Base-by-base conservation (phyloP, 2,113 vertebrate genomes). In the Lucifuga dentata region DNA sequence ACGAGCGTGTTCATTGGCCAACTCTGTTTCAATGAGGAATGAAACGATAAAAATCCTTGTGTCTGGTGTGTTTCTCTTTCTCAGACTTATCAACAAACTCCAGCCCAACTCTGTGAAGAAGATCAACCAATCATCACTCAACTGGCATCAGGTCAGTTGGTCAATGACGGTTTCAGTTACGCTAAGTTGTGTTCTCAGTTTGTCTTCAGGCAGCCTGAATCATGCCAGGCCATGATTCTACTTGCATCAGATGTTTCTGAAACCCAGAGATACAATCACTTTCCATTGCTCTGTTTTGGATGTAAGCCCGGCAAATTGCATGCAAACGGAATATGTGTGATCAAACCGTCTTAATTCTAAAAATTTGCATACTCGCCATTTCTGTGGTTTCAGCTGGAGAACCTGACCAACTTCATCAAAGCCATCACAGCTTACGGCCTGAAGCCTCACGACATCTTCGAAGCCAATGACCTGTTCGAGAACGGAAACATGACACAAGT, bases 401-500 rank as follows among this genome's bases (percentile, higher is more conserved):
- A 98, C 81, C 92, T 98, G 78, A 95, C 95, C 26, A 96, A 95
- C 90, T 98, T 98, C 91, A 96, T 94, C 90, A 95, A 94, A 85
- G 94, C 94, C 71, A 94, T 93, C 91, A 93, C 88, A n/a, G 69
- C 16, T 9, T 98, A 95, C 0, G 96, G 96, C 57, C 92, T 98
- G 88, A 98, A 96, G 85, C 94, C 96, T 0, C 95, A 98, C 6
- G 96, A 98, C 62, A 92, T 94, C 70, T 98, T 98, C 0, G 96
- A 98, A 77, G 96, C 96, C 86, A 98, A 96, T 0, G 96, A 98
- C 89, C 88, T 98, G 55, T 98, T 96, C 48, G 96, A 98, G 88
- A 96, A 86, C 0, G 95, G 95, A 21, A 98, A 98, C 80, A 90
- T 98, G 94, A 98, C 96, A 0, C 97, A 98, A 88, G 96, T 98